phyloP scores from a whole-genome alignment of 92 coral and sea anemone genomes.

The Epizoanthus illoricatus region DNA sequence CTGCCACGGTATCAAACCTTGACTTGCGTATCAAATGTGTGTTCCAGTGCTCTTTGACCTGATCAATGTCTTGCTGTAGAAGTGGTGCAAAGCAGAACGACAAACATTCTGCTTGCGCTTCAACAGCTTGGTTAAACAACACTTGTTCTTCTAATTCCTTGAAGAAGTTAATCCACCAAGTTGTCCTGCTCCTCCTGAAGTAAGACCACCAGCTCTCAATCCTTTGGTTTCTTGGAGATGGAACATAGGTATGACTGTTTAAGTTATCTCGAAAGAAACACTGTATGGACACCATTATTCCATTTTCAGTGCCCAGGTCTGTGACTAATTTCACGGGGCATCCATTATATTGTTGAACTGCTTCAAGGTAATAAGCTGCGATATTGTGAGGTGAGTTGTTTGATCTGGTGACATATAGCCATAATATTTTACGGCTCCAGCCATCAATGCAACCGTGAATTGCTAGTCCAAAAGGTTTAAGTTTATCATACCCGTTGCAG shows the following conservation, averaged over 20 bases:
- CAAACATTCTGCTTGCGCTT: conserved; percentile 29
- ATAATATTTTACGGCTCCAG: conserved; percentile 47
- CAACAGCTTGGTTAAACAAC: conserved; percentile 15
- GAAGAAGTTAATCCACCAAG: conserved; percentile 15
- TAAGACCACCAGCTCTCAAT: neutral
- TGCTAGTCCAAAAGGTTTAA: neutral
- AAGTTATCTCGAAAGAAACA: conserved; percentile 37
- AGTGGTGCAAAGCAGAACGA: conserved; percentile 25
- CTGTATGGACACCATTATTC: conserved; percentile 37
- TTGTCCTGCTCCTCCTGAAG: conserved; percentile 10
- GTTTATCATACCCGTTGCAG: conserved; percentile 15
- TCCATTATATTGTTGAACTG: conserved; percentile 25
- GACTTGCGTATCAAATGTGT: conserved; percentile 26
- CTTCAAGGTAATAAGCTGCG: conserved; percentile 35
- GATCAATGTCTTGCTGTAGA: conserved; percentile 26
- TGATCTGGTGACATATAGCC: conserved; percentile 40
- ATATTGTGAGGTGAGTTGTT: conserved; percentile 38
- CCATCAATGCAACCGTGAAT: conserved; percentile 45
- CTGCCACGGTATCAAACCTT: conserved; percentile 24
- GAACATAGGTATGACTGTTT: conserved; percentile 30
- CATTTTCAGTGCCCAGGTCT: conserved; percentile 32
- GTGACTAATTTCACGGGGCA: conserved; percentile 28
- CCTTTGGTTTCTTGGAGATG: conserved; percentile 35
- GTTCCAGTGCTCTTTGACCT: conserved; percentile 35
- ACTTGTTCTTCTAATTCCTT: conserved; percentile 22